A percentile compares a stretch with the other conserved stretches of the same genome.
phyloP scores from a whole-genome alignment of 1,140 invertebrate genomes.

The Solenopsis invicta region DNA sequence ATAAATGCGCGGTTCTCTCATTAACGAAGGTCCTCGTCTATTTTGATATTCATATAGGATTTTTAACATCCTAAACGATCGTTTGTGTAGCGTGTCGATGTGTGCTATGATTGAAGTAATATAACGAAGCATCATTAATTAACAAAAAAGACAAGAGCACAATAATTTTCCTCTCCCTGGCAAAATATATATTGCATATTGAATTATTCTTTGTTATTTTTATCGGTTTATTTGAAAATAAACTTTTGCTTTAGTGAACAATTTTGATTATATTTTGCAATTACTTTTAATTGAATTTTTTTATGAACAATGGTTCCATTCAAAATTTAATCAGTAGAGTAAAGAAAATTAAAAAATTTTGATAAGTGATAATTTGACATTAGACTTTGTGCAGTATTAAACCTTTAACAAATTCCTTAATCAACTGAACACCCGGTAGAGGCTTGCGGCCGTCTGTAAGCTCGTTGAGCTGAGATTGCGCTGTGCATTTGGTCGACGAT shows the following conservation, averaged over 20 bases:
- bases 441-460: not conserved
- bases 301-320: not conserved
- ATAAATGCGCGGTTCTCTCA: conserved; percentile 40
- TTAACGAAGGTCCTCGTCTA: conserved; percentile 23
- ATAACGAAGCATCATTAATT: not conserved
- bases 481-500: conserved; percentile 8
- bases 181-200: not conserved
- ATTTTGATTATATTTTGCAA: not conserved
- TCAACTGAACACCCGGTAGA: not conserved
- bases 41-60: conserved; percentile 22
- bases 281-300: not conserved
- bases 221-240: not conserved
- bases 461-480: not conserved
- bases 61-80: conserved; percentile 21
- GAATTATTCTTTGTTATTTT: not conserved
- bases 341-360: not conserved
- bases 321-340: not conserved
- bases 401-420: not conserved
- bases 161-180: not conserved
- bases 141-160: not conserved
- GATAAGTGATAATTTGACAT: not conserved
- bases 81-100: not conserved
- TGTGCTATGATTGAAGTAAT: not conserved
- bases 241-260: not conserved
- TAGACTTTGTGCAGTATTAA: not conserved